Conservation (phyloP, 1,140 invertebrate genomes). For the Periplaneta americana region DNA sequence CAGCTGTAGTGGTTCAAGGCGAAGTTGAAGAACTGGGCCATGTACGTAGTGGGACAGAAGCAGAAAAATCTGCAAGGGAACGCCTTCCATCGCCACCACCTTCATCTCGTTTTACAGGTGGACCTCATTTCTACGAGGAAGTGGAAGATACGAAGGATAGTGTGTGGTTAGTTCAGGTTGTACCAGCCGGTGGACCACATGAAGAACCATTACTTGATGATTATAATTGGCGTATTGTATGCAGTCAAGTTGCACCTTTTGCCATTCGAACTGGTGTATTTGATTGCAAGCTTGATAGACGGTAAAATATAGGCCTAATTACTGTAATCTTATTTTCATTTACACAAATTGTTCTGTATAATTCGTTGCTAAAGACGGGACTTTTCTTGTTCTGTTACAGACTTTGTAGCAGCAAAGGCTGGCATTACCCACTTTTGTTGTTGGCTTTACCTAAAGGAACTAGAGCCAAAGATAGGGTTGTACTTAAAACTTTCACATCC, state of each 20-base stretch:
- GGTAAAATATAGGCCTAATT: slow-evolving; percentile 31
- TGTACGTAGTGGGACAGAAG: background rate
- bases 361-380: too few relatives aligned
- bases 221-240: slow-evolving; percentile 37
- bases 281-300: slow-evolving; percentile 39
- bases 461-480: slow-evolving; percentile 44
- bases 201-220: slow-evolving; percentile 30
- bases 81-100: slow-evolving; percentile 18
- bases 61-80: slow-evolving; percentile 3
- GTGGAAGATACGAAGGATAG: slow-evolving; percentile 52
- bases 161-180: slow-evolving; percentile 47
- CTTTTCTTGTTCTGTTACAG: slow-evolving; percentile 34
- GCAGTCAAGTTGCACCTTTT: slow-evolving; percentile 39
- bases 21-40: slow-evolving; percentile 26
- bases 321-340: background rate
- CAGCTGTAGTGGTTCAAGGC: slow-evolving; percentile 25
- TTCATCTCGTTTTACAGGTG: slow-evolving; percentile 41
- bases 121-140: slow-evolving; percentile 44
- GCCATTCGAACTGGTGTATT: slow-evolving; percentile 44
- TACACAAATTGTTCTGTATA: too few relatives aligned
- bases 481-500: slow-evolving; percentile 36
- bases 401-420: slow-evolving; percentile 42
- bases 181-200: slow-evolving; percentile 18
- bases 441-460: slow-evolving; percentile 44
- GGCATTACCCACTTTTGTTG: slow-evolving; percentile 39